A percentile compares a stretch with the other conserved stretches of the same genome.
Conservation (phyloP, 2,113 vertebrate genomes). For the Takifugu bimaculatus region DNA sequence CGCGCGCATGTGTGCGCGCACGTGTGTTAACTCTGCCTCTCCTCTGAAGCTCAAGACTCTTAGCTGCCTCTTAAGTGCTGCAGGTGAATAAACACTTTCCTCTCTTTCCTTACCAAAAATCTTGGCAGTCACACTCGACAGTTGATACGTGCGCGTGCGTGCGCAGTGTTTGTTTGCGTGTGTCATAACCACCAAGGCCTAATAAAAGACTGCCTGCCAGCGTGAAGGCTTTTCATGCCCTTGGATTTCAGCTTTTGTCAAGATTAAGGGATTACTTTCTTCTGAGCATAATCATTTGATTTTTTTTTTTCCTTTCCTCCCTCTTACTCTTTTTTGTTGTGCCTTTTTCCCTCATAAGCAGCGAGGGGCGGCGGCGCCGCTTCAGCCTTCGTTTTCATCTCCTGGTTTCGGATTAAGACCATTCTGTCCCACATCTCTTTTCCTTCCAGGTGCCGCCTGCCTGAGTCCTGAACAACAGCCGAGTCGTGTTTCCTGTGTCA, state of each 20-base stretch:
- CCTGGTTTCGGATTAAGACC: conserved; percentile 26
- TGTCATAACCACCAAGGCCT: conserved; percentile 50
- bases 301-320: conserved; percentile 24
- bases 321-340: conserved; percentile 46
- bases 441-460: conserved; percentile 30
- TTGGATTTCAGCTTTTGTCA: conserved; percentile 68
- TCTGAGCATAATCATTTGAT: conserved; percentile 60
- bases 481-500: conserved; percentile 20
- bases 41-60: conserved; percentile 31
- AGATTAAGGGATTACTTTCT: conserved; percentile 73
- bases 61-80: conserved; percentile 44
- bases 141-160: conserved; percentile 38
- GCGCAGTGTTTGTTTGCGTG: conserved; percentile 26
- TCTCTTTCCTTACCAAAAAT: conserved; percentile 33
- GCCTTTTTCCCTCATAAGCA: conserved; percentile 15
- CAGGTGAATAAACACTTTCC: conserved; percentile 45
- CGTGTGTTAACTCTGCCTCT: conserved; percentile 46
- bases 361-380: conserved; percentile 10
- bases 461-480: neutral
- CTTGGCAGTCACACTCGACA: conserved; percentile 39
- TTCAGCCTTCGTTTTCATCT: conserved; percentile 49
- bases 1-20: too few relatives aligned
- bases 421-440: conserved; percentile 38
- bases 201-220: conserved; percentile 64
- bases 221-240: conserved; percentile 61